Base-by-base conservation (phyloP, 2,888 invertebrate genomes). In the Orthosia gracilis region DNA sequence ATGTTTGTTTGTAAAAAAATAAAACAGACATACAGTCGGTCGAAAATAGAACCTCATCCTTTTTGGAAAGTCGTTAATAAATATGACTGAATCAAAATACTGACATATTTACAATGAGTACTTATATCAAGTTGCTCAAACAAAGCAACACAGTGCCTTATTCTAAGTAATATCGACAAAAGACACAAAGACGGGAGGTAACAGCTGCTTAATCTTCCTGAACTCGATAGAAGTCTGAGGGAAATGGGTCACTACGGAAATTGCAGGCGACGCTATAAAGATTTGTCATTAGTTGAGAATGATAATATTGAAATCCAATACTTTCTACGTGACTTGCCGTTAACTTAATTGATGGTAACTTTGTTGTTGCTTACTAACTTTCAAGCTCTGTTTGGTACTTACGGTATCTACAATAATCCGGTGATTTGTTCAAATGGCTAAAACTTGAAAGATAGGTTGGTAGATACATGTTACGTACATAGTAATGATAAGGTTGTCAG, bases 171-270 rank as follows among this genome's bases (percentile, higher is more conserved):
- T 40, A 66, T 64, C 26, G 40, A 50, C 52, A 64, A 26, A 55
- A 71, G 52, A 61, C 54, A 75, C 63, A 75, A 67, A 63, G 65
- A 61, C 54, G 54, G 12, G 45, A 65, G 61, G 76, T 65, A 75
- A 58, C 69, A 76, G 64, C 76, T 84, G 64, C 52, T 76, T 52
- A 62, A 69, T 84, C 76, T 62, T 58, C 40, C 59, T 61, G 54
- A 65, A 81, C 50, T 68, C 45, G 18, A 54, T 70, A 58, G 18
- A 76, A 59, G 47, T 66, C 50, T 12, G 59, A 66, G n/a, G 15
- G 13, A 76, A 81, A 49, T 68, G 63, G 76, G 76, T 76, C 70
- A 76, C 58, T 69, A 55, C 70, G 70, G 84, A 84, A 84, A 73
- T 84, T 69, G 80, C 23, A 63, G 62, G 26, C 54, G 68, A 59